phyloP scores from a whole-genome alignment of 2,888 invertebrate species.

The Pachymerium ferrugineum region DNA sequence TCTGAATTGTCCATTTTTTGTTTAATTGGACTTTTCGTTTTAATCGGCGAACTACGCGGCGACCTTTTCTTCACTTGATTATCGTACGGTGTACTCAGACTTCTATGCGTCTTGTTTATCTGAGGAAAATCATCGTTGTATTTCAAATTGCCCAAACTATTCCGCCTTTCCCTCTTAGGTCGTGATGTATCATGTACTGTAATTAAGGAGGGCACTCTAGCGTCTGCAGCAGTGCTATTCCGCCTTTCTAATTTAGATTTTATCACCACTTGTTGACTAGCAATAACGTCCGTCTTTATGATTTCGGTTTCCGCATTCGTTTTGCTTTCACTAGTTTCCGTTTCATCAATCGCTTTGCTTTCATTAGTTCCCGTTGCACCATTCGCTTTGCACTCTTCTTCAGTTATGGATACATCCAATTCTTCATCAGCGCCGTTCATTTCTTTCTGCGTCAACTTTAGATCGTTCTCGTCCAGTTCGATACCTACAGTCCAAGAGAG shows the following conservation, averaged over 20 bases:
- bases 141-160: not conserved
- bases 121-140: not conserved
- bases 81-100: not conserved
- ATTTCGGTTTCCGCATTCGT: not conserved
- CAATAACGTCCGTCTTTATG: not conserved
- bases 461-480: not conserved
- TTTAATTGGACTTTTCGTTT: not conserved
- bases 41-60: not conserved
- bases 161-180: not conserved
- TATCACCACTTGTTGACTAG: constrained; percentile 5
- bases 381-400: not conserved
- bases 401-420: not conserved
- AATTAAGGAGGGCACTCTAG: constrained; percentile 26
- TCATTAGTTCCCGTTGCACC: not conserved
- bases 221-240: not conserved
- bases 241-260: not conserved
- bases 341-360: not conserved
- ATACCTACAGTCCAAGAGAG: constrained; percentile 23
- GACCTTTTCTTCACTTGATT: not conserved
- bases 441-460: not conserved
- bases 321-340: not conserved
- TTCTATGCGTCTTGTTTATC: not conserved
- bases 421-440: not conserved
- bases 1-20: too few relatives aligned
- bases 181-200: not conserved